These are phyloP conservation scores for Euclidia mi DNA, from an alignment of 2,888 invertebrate species.

Conservation along the genomic window DNA sequence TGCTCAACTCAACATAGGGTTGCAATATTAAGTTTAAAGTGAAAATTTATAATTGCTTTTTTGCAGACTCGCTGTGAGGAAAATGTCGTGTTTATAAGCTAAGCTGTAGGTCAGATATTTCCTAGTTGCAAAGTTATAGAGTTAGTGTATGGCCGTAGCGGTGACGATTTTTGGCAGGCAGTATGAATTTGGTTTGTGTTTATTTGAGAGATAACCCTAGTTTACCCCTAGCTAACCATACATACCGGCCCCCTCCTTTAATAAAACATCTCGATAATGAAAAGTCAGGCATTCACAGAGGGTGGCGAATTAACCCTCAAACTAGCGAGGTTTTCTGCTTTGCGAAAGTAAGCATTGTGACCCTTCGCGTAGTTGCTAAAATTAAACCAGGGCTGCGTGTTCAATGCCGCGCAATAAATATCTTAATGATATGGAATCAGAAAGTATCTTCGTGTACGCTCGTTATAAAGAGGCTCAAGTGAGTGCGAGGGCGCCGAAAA, in stretches of 20 bases:
- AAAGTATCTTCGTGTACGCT: constrained; percentile 79
- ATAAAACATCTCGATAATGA: constrained; percentile 91
- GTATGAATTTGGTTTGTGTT: constrained; percentile 28
- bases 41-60: neutral
- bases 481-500: constrained; percentile 52
- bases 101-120: constrained; percentile 2
- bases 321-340: constrained; percentile 50
- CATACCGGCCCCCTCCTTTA: constrained; percentile 82
- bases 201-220: constrained; percentile 76
- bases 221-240: constrained; percentile 71
- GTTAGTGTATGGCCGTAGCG: too few relatives aligned
- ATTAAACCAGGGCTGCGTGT: constrained; percentile 67
- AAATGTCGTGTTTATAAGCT: neutral
- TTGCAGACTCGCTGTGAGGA: neutral
- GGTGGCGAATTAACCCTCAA: constrained; percentile 86
- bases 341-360: constrained; percentile 75
- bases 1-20: constrained; percentile 55
- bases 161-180: too few relatives aligned
- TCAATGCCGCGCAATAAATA: constrained; percentile 82
- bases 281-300: constrained; percentile 89
- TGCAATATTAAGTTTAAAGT: constrained; percentile 33
- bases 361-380: constrained; percentile 70
- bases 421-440: constrained; percentile 89
- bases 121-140: too few relatives aligned
- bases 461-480: constrained; percentile 69